phyloP scores from a whole-genome alignment of 2,113 vertebrate species.

The Narcine bancroftii region DNA sequence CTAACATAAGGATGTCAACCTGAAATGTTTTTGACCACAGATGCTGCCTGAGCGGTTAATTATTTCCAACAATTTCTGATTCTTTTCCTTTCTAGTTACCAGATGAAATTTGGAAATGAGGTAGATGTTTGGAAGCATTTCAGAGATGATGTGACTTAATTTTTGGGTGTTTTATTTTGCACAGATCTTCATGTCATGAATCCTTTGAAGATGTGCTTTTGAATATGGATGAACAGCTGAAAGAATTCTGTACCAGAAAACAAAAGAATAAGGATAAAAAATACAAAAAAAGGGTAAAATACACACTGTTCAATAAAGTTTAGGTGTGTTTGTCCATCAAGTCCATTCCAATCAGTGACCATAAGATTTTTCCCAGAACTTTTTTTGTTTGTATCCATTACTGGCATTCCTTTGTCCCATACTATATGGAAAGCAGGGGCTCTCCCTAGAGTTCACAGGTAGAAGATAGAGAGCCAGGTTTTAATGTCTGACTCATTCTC shows the following conservation, averaged over 20 bases:
- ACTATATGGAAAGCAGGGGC: neutral
- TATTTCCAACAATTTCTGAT: neutral
- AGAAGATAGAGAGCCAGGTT: neutral
- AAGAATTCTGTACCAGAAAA: slow-evolving; percentile 30
- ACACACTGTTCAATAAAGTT: neutral
- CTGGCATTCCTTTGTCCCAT: neutral
- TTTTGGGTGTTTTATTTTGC: neutral
- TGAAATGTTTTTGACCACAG: too few species aligned
- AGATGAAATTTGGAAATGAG: neutral
- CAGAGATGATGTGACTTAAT: neutral
- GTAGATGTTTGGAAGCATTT: neutral
- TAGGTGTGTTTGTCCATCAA: neutral
- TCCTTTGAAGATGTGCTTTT: slow-evolving; percentile 31
- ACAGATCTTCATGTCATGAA: slow-evolving; percentile 18
- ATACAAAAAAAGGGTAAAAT: slow-evolving; percentile 19
- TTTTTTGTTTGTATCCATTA: neutral
- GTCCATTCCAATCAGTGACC: neutral
- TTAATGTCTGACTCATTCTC: neutral
- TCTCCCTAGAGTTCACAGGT: neutral
- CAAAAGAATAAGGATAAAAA: slow-evolving; percentile 21
- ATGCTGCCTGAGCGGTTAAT: too few species aligned
- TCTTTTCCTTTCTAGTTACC: neutral
- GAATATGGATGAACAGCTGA: slow-evolving; percentile 30
- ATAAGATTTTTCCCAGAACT: neutral
- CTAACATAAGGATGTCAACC: too few species aligned